A percentile compares a stretch with the other conserved stretches of the same genome.
These are phyloP conservation scores for Scaptomyza tumidula DNA, from an alignment of 2,888 invertebrate genomes.

Conservation along the genomic window DNA sequence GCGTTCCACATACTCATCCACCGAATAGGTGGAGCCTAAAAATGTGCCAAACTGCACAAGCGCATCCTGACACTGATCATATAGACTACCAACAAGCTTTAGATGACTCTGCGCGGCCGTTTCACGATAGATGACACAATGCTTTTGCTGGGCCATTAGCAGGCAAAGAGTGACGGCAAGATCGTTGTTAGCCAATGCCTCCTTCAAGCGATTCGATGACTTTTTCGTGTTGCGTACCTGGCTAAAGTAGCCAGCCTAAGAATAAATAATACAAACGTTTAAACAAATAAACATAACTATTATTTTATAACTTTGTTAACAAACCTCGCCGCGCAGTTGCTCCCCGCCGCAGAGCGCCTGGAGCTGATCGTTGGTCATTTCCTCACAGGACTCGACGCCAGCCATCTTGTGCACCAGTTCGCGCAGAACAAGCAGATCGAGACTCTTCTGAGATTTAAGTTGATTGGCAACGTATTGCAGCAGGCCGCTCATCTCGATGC, in stretches of 20 bases:
- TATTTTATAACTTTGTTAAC: background rate
- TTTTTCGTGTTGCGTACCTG: slow-evolving; percentile 98
- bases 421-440: slow-evolving; percentile 95
- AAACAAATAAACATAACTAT: background rate
- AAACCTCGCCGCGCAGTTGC: slow-evolving; percentile 95
- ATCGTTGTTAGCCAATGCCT: slow-evolving; percentile 96
- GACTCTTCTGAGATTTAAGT: slow-evolving; percentile 96
- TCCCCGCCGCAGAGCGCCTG: slow-evolving; percentile 99
- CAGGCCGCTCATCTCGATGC: slow-evolving; percentile 96
- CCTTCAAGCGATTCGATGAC: slow-evolving; percentile 96
- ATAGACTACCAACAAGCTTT: slow-evolving; percentile 94
- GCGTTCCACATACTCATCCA: slow-evolving; percentile 96
- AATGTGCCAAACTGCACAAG: slow-evolving; percentile 99
- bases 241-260: slow-evolving; percentile 97
- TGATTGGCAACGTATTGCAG: slow-evolving; percentile 99
- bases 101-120: slow-evolving; percentile 92
- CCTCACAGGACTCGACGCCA: slow-evolving; percentile 98
- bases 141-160: slow-evolving; percentile 98
- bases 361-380: slow-evolving; percentile 97
- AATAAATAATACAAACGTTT: background rate
- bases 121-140: slow-evolving; percentile 95
- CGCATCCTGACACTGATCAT: slow-evolving; percentile 98
- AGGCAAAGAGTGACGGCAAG: slow-evolving; percentile 96
- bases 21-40: slow-evolving; percentile 95
- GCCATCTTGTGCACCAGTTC: slow-evolving; percentile 99